A percentile compares a stretch with the other conserved stretches of the same genome.
phyloP scores from a whole-genome alignment of 2,888 invertebrate species.

The Orgyia antiqua region DNA sequence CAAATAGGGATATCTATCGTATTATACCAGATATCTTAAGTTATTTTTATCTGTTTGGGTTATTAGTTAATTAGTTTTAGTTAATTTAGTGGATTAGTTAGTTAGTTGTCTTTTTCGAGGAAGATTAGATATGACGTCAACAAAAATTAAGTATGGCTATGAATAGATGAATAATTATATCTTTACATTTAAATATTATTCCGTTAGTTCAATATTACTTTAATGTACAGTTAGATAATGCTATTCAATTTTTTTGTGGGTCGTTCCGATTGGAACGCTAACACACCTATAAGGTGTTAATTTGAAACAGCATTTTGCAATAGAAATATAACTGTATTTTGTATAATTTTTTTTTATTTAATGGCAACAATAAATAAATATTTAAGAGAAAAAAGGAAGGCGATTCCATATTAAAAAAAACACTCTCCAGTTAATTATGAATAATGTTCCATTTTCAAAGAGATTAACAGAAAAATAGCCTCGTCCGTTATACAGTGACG shows the following conservation, averaged over 20 bases:
- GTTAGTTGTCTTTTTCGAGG: no score
- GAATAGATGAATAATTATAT: no score
- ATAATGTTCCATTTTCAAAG: conserved; percentile 24
- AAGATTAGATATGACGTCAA: no score
- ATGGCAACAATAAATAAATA: conserved; percentile 9
- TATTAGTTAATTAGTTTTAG: no score
- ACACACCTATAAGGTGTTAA: conserved; percentile 32
- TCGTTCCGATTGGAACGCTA: conserved; percentile 22
- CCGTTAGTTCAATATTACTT: conserved; percentile 40
- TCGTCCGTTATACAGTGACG: conserved; percentile 47
- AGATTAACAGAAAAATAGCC: conserved; percentile 36
- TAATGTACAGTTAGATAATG: conserved; percentile 41
- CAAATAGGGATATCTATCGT: no score
- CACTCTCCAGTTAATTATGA: conserved; percentile 12
- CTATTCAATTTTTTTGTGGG: conserved; percentile 37
- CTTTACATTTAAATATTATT: no score
- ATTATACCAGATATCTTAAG: no score
- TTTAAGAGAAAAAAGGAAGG: background rate
- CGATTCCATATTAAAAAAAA: conserved; percentile 1
- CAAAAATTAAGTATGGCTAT: no score
- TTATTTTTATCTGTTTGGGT: no score
- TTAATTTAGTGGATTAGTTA: no score
- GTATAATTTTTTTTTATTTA: background rate
- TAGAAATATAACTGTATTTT: conserved; percentile 20
- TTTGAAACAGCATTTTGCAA: conserved; percentile 30